These are phyloP conservation scores for Naja naja DNA, from an alignment of 2,113 vertebrate species.

Conservation along the genomic window DNA sequence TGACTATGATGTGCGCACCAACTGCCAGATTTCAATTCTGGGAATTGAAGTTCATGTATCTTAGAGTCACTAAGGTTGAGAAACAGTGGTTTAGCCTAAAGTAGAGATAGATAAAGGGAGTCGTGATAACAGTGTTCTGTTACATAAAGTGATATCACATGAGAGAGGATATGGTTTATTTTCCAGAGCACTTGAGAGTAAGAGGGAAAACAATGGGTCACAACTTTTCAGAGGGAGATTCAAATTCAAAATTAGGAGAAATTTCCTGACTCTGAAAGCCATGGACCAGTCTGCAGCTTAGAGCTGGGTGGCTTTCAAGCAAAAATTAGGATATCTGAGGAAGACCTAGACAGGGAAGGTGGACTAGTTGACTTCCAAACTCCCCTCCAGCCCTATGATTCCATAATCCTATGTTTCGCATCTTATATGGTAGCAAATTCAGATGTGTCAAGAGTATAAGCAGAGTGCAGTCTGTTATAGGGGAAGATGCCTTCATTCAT, in stretches of 20 bases:
- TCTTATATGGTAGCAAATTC: neutral
- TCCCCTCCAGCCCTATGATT: neutral
- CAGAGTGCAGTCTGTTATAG: no score
- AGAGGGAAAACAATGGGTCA: neutral
- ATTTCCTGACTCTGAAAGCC: neutral
- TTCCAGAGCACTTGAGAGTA: neutral
- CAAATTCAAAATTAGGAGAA: neutral
- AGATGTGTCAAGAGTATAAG: neutral
- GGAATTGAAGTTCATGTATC: neutral
- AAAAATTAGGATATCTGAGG: neutral
- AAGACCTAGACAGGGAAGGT: neutral
- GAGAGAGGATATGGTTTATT: neutral
- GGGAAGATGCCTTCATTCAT: no score
- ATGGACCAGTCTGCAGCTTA: neutral
- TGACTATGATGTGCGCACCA: neutral
- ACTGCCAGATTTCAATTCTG: neutral
- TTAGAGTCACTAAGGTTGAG: neutral
- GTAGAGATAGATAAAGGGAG: no score
- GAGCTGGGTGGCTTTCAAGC: neutral
- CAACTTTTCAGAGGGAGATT: neutral
- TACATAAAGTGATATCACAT: neutral
- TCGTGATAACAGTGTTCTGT: neutral
- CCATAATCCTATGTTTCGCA: neutral
- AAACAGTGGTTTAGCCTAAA: no score
- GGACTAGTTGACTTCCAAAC: no score